Base-by-base conservation (phyloP, 2,888 invertebrate genomes). In the Eristalis arbustorum region DNA sequence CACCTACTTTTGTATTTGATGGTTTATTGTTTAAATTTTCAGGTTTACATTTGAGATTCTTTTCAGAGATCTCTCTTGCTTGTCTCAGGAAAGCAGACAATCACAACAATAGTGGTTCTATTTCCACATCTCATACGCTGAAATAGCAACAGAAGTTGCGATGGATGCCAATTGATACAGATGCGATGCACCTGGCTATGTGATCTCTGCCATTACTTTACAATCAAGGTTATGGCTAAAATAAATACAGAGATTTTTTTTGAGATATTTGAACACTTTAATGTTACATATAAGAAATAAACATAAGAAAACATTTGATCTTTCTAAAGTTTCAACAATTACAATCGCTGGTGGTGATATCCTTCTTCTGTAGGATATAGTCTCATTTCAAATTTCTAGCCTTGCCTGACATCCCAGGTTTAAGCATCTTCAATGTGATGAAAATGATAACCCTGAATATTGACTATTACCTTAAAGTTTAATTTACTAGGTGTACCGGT, bases 251-350 rank as follows among this genome's bases (percentile, higher is more conserved):
- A 81, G 34, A 69, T 37, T 56, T 68, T 79, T 63, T 73, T 40
- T 74, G 73, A 62, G 57, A 37, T 69, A 69, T 81, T 74, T 75
- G 64, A 64, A 74, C 63, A 37, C 74, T 69, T 69, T 81, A 81
- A 74, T 69, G 69, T 63, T 74, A 49, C 75, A 71, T 74, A 40
- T 40, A 8, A 74, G 37, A 40, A 11, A 6, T 37, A 59, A 25
- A 4, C 11, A 14, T 1, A 31, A 1, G 4, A 0, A 31, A 31
- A 4, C 31, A 31, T 31, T 31, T 0, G 31, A 31, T 4, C 31
- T 4, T n/a, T n/a, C n/a, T n/a, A n/a, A n/a, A n/a, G n/a, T n/a
- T n/a, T n/a, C n/a, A n/a, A n/a, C n/a, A n/a, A n/a, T n/a, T n/a
- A n/a, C n/a, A n/a, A n/a, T n/a, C n/a, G n/a, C n/a, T n/a, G n/a